phyloP scores from a whole-genome alignment of 2,797 vertebrate species.

The Melanotaenia pygmaea region DNA sequence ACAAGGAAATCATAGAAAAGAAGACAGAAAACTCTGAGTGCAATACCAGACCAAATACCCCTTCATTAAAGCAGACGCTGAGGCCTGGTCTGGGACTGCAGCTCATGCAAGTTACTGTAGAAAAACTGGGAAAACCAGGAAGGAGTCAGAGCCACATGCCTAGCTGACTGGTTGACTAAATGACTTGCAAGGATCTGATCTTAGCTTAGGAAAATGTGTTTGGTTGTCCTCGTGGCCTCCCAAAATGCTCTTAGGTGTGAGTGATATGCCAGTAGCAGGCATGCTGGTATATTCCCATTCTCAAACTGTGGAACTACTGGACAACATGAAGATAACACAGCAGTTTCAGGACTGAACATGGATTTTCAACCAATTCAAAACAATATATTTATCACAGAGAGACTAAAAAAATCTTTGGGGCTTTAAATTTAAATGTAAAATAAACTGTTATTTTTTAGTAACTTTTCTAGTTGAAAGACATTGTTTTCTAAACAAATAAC shows the following conservation, averaged over 20 bases:
- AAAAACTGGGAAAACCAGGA: conserved; percentile 52
- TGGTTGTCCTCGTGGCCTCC: conserved; percentile 60
- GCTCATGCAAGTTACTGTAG: conserved; percentile 38
- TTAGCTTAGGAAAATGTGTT: conserved; percentile 69
- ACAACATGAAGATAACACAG: conserved; percentile 8
- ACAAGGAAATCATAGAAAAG: conserved; percentile 11
- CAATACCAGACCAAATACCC: conserved; percentile 34
- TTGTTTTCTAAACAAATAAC: not conserved
- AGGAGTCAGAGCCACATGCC: conserved; percentile 63
- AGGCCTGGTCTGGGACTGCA: conserved; percentile 40
- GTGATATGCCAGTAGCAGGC: conserved; percentile 56
- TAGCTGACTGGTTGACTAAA: conserved; percentile 48
- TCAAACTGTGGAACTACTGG: conserved; percentile 21
- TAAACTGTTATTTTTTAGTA: not conserved
- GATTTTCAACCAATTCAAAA: conserved; percentile 1
- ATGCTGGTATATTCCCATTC: conserved; percentile 26
- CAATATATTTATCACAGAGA: conserved; percentile 4
- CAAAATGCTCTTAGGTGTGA: conserved; percentile 53
- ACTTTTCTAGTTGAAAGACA: not conserved
- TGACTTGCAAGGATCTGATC: conserved; percentile 66
- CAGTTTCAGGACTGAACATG: conserved; percentile 17
- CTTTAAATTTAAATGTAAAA: not conserved
- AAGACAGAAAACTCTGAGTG: not conserved
- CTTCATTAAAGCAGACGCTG: conserved; percentile 34
- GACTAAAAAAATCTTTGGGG: not conserved